phyloP scores from a whole-genome alignment of 2,113 vertebrate genomes.

The Pteronura brasiliensis region DNA sequence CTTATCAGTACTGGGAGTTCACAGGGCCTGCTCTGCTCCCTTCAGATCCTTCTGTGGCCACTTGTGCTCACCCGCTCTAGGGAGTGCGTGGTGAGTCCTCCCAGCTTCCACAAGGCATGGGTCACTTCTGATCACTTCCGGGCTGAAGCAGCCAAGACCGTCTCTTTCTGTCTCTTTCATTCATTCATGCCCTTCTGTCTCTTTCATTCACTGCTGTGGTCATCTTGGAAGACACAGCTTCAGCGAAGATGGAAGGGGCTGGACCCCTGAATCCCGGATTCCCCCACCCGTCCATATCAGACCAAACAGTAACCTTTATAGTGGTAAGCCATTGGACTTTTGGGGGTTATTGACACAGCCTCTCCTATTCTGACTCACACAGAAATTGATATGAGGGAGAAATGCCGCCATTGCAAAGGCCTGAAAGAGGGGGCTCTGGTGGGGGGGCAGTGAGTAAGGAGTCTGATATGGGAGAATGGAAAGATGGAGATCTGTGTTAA shows the following conservation, averaged over 20 bases:
- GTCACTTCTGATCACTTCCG: too few species aligned
- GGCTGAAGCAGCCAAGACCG: too few species aligned
- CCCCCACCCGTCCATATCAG: not conserved
- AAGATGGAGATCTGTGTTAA: not conserved
- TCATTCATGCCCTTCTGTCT: not conserved
- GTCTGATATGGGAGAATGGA: not conserved
- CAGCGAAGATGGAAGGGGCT: not conserved
- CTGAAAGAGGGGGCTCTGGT: not conserved
- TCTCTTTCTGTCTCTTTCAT: not conserved
- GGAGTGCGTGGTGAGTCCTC: not conserved
- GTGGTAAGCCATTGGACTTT: too few species aligned
- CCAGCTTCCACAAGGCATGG: too few species aligned
- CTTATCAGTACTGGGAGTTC: not conserved
- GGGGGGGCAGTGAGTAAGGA: not conserved
- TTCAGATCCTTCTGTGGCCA: not conserved
- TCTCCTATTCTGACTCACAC: not conserved
- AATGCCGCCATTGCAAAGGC: not conserved
- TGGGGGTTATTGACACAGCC: not conserved
- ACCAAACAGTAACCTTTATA: not conserved
- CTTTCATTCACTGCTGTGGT: not conserved
- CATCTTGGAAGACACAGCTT: not conserved
- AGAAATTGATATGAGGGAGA: not conserved
- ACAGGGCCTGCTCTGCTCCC: too few species aligned
- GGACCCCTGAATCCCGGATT: too few species aligned
- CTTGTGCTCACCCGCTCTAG: accelerated